phyloP scores from a whole-genome alignment of 2,797 vertebrate genomes.

The Merluccius polli region DNA sequence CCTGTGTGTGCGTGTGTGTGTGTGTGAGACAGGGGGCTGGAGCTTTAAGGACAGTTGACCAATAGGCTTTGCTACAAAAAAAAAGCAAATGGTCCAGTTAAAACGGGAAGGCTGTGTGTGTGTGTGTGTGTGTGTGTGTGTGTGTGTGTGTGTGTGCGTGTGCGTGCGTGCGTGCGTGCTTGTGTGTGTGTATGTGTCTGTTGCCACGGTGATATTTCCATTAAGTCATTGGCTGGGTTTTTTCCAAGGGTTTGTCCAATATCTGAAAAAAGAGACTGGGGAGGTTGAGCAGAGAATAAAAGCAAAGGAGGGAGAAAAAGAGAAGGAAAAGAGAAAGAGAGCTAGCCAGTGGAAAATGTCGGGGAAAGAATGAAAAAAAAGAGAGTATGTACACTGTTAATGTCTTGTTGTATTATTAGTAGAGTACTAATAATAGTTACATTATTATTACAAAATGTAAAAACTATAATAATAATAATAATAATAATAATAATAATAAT shows the following conservation, averaged over 20 bases:
- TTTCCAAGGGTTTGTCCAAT: constrained; percentile 58
- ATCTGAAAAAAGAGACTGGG: constrained; percentile 36
- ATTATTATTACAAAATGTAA: neutral
- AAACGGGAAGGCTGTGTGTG: constrained; percentile 51
- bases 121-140: constrained; percentile 60
- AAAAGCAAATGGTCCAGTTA: constrained; percentile 48
- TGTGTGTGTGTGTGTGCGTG: constrained; percentile 56
- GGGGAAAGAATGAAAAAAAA: constrained; percentile 41
- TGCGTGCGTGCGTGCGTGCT: constrained; percentile 65
- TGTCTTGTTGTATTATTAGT: neutral
- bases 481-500: no score
- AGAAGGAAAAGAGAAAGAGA: constrained; percentile 1
- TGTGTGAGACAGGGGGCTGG: neutral
- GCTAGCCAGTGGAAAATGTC: constrained; percentile 34
- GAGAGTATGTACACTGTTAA: constrained; percentile 38
- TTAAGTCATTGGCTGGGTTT: constrained; percentile 62
- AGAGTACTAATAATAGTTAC: neutral
- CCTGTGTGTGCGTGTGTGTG: neutral
- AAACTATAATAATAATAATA: constrained; percentile 29
- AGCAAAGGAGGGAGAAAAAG: constrained; percentile 6
- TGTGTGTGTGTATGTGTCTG: constrained; percentile 52
- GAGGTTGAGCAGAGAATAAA: constrained; percentile 11
- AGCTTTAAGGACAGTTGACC: neutral
- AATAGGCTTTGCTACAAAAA: constrained; percentile 41
- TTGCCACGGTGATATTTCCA: constrained; percentile 68